Conservation (phyloP, 2,888 invertebrate species). For the Aethes cnicana region DNA sequence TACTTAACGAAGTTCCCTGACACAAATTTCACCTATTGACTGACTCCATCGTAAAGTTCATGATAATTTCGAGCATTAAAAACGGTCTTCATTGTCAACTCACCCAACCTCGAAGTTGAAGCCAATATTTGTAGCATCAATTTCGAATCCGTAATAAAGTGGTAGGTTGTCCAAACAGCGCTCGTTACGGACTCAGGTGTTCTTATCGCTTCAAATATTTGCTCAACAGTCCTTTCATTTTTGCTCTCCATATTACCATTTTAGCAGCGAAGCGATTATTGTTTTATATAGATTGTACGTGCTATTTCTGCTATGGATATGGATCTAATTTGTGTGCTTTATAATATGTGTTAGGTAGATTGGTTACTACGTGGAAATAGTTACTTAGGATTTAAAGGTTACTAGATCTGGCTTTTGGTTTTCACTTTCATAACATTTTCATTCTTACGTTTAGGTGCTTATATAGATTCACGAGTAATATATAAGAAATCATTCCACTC, state of each 20-base stretch:
- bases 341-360: background rate
- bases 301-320: background rate
- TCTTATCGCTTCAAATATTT: constrained; percentile 28
- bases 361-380: no score
- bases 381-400: no score
- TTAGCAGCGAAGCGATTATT: constrained; percentile 10
- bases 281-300: background rate
- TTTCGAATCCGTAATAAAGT: constrained; percentile 22
- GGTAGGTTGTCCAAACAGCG: constrained; percentile 13
- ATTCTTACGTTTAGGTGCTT: no score
- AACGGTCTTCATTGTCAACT: background rate
- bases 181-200: constrained; percentile 22
- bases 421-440: no score
- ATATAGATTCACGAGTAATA: no score
- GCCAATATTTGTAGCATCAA: constrained; percentile 14
- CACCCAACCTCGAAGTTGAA: constrained; percentile 12
- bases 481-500: no score
- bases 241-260: constrained; percentile 18
- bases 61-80: no score
- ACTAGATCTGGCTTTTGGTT: no score
- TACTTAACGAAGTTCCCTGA: no score
- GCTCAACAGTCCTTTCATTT: constrained; percentile 20
- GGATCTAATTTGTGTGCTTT: background rate
- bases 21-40: no score
- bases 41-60: no score